Evolutionary conservation across 2,113 vertebrate genomes (phyloP).

Genomic region (Ibidorhyncha struthersii): DNA sequence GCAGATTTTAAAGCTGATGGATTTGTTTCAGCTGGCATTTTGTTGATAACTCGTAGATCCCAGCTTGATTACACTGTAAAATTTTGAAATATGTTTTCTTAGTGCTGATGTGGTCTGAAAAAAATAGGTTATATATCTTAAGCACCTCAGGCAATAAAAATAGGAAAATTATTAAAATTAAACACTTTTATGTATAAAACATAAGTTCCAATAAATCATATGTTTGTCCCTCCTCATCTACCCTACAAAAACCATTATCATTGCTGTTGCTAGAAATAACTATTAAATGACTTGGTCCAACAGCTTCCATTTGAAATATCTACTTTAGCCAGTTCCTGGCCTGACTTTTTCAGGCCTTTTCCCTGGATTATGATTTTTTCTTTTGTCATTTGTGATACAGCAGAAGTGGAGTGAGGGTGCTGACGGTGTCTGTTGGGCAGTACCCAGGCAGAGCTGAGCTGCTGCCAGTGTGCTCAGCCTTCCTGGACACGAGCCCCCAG

Average conservation of each 20-base stretch:
- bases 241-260: not conserved
- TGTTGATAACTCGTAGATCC: not conserved
- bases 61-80: not conserved
- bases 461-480: not conserved
- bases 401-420: not conserved
- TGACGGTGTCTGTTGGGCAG: fast-evolving
- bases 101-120: not conserved
- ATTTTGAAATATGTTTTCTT: not conserved
- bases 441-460: not conserved
- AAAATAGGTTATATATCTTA: not conserved
- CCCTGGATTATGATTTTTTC: not conserved
- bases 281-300: not conserved
- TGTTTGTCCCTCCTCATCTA: not conserved
- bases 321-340: not conserved
- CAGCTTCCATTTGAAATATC: not conserved
- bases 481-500: fast-evolving
- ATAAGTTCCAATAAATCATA: not conserved
- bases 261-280: not conserved
- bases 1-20: not conserved
- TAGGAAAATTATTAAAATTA: not conserved
- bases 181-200: not conserved
- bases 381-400: not conserved
- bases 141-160: not conserved
- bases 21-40: slow-evolving; percentile 16
- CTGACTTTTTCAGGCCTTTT: not conserved